Evolutionary conservation across 2,888 invertebrate genomes (phyloP), one percentile per base, ranked within the genome.

Genomic region (Hydrotaea cyrtoneurina): DNA sequence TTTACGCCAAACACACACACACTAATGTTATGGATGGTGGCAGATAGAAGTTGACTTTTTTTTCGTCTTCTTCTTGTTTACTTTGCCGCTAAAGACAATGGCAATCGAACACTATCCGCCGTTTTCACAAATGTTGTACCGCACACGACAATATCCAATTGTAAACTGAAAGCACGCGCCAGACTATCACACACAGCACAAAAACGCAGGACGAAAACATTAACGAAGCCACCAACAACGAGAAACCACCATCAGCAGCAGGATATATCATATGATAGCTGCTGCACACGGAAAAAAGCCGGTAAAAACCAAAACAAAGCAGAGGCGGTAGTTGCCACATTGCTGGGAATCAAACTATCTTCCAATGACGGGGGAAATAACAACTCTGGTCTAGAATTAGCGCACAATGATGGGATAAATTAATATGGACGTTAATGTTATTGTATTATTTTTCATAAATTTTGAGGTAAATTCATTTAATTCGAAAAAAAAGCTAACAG

Each of bases 111-210:
- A n/a, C n/a, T n/a, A n/a, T n/a, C n/a, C n/a, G n/a, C n/a, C n/a
- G n/a, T n/a, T n/a, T n/a, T n/a, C n/a, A n/a, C n/a, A n/a, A n/a
- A n/a, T n/a, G n/a, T n/a, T 75, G 62, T 74, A 64, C 76, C 78
- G 81, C 76, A 81, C 84, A 78, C 84, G 84, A 81, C 84, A 31
- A 31, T 31, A 81, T 64, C 78, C 64, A 84, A 75, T 62, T 59
- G 26, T 72, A 84, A 84, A 84, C 84, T 84, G 31, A 84, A 84
- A 84, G 81, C 84, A 81, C 75, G 76, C 84, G 78, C 84, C 78
- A 78, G 64, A 72, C 80, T 76, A 71, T 5, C 36, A 10, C 43
- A 66, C 66, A 17, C 17, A 5, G 57, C 62, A 80, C 31, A 62
- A 31, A 55, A 13, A 80, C 26, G 62, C 7, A 50, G 36, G 57